These are phyloP conservation scores for Euzetes globulus DNA, from an alignment of 2,888 invertebrate species.

Conservation along the genomic window DNA sequence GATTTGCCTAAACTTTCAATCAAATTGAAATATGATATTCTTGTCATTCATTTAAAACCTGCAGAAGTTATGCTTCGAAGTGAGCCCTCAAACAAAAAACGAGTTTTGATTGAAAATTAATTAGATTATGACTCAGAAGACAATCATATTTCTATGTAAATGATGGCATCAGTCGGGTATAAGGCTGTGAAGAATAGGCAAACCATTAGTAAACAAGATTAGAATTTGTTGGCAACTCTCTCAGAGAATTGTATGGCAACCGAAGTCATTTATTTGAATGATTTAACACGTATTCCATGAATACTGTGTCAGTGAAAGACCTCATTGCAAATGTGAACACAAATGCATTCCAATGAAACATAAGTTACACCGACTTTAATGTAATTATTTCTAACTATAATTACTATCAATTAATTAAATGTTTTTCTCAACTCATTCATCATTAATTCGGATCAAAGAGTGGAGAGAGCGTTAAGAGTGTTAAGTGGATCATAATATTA, in stretches of 20 bases:
- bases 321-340: neutral
- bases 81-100: neutral
- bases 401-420: conserved; percentile 23
- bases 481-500: conserved; percentile 25
- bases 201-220: conserved; percentile 13
- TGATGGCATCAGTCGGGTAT: neutral
- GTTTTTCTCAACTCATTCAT: conserved; percentile 17
- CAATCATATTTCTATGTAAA: conserved; percentile 6
- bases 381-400: conserved; percentile 22
- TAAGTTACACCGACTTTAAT: neutral
- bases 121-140: conserved; percentile 7
- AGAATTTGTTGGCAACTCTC: conserved; percentile 3
- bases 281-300: neutral
- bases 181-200: neutral
- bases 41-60: neutral
- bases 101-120: conserved; percentile 10
- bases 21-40: conserved; percentile 10
- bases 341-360: neutral
- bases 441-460: neutral
- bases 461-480: conserved; percentile 2
- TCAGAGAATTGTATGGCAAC: conserved; percentile 6
- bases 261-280: conserved; percentile 21
- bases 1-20: neutral
- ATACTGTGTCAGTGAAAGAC: neutral
- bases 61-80: neutral